Evolutionary conservation across 2,113 vertebrate species (phyloP).

Genomic region (Cavia porcellus): DNA sequence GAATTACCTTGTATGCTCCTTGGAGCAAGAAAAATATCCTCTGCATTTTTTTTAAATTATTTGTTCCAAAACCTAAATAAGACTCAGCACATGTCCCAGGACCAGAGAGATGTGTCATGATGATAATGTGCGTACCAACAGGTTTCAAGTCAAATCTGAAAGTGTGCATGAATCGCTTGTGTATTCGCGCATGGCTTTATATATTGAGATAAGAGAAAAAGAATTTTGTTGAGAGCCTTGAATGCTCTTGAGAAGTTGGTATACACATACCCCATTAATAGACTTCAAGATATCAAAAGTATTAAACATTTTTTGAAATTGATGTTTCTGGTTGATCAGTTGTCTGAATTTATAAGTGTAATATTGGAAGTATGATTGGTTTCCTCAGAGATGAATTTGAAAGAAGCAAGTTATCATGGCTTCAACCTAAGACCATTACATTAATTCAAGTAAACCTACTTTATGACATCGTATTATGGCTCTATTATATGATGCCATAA

Average conservation of each 20-base stretch:
- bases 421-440: neutral
- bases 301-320: neutral
- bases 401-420: neutral
- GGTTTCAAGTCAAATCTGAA: neutral
- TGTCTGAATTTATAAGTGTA: constrained; percentile 14
- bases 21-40: constrained; percentile 1
- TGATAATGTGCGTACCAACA: neutral
- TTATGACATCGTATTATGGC: neutral
- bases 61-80: constrained; percentile 41
- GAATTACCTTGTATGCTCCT: neutral
- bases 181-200: neutral
- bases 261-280: neutral
- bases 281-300: neutral
- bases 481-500: neutral
- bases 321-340: neutral
- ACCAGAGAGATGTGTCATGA: neutral
- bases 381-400: neutral
- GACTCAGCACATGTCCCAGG: neutral
- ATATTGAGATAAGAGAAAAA: neutral
- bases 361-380: neutral
- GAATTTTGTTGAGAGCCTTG: neutral
- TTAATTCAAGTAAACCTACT: neutral
- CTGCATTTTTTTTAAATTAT: constrained; percentile 45
- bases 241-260: neutral
- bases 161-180: neutral